Evolutionary conservation across 2,113 vertebrate genomes (phyloP).

Genomic region (Mirza zaza): DNA sequence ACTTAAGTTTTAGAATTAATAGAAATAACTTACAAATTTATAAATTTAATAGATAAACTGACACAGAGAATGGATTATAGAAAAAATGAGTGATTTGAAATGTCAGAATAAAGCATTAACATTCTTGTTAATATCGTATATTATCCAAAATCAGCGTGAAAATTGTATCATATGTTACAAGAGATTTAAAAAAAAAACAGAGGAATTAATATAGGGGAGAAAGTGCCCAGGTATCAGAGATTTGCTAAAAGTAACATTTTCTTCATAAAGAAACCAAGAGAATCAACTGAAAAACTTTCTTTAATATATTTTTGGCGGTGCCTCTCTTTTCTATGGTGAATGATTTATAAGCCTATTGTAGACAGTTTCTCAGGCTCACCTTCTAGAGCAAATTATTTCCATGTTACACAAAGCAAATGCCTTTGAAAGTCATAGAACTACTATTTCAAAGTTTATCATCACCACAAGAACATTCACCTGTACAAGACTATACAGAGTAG

Average conservation of each 20-base stretch:
- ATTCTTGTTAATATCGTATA: background rate
- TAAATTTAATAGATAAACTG: background rate
- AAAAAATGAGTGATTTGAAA: background rate
- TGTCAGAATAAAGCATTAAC: background rate
- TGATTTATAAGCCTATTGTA: background rate
- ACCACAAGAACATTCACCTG: background rate
- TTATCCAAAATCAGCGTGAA: background rate
- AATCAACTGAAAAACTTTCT: background rate
- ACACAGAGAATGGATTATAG: background rate
- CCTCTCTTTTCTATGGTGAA: background rate
- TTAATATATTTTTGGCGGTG: background rate
- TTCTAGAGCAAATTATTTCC: background rate
- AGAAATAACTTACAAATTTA: background rate
- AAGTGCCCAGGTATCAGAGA: background rate
- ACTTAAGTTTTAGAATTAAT: background rate
- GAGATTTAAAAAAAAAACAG: background rate
- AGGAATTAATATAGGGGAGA: background rate
- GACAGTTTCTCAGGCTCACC: background rate
- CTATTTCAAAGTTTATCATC: background rate
- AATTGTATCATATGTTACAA: background rate
- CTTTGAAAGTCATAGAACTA: background rate
- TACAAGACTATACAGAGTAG: background rate
- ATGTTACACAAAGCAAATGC: background rate
- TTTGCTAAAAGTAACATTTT: background rate
- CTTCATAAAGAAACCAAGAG: background rate